phyloP scores from a whole-genome alignment of 2,888 invertebrate species.

The Nemotelus nigrinus region DNA sequence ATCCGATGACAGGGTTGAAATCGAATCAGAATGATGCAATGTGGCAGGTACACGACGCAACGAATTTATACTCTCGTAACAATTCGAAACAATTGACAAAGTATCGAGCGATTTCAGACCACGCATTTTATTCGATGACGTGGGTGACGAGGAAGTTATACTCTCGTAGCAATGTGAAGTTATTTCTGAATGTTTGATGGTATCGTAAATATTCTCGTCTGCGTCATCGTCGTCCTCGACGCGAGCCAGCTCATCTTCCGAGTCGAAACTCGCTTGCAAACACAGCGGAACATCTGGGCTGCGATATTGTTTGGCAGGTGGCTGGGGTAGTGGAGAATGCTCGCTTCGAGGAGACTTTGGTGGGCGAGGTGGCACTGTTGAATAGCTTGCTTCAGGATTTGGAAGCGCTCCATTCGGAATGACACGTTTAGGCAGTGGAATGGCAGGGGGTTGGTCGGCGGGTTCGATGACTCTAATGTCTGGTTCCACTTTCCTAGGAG shows the following conservation, averaged over 20 bases:
- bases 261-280: constrained; percentile 29
- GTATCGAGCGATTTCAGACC: constrained; percentile 53
- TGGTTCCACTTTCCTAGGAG: constrained; percentile 46
- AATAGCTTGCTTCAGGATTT: constrained; percentile 7
- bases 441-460: constrained; percentile 54
- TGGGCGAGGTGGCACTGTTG: constrained; percentile 40
- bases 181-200: constrained; percentile 69
- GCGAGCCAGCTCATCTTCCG: constrained; percentile 18
- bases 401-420: constrained; percentile 47
- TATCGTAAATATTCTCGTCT: constrained; percentile 72
- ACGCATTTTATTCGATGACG: constrained; percentile 20
- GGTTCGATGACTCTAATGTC: constrained; percentile 55
- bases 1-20: constrained; percentile 63
- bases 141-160: constrained; percentile 43
- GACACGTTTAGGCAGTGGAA: constrained; percentile 56
- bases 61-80: constrained; percentile 63
- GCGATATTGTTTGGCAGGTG: constrained; percentile 37
- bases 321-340: neutral
- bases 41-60: constrained; percentile 51
- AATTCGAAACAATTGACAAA: constrained; percentile 61
- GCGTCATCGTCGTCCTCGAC: constrained; percentile 55
- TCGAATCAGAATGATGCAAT: constrained; percentile 61
- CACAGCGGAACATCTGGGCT: constrained; percentile 39
- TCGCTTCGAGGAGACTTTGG: constrained; percentile 47
- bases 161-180: constrained; percentile 63